phyloP scores from a whole-genome alignment of 2,888 invertebrate species.

The Nephrotoma appendiculata region DNA sequence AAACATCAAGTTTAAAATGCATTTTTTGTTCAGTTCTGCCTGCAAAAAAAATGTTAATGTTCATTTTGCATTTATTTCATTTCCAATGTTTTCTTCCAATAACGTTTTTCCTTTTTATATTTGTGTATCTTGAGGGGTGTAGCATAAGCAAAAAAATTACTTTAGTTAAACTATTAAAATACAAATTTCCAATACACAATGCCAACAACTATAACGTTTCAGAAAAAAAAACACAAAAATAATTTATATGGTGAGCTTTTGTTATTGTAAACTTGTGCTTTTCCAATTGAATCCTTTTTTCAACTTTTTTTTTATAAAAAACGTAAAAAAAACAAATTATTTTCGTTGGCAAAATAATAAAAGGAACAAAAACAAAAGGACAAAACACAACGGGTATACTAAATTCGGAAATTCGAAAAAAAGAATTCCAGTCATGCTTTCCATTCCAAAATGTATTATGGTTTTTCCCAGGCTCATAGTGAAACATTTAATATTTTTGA shows the following conservation, averaged over 20 bases:
- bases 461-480: background rate
- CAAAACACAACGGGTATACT: background rate
- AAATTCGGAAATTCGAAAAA: background rate
- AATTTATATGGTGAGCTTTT: background rate
- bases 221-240: background rate
- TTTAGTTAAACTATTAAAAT: background rate
- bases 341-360: background rate
- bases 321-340: background rate
- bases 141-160: background rate
- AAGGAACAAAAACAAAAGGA: background rate
- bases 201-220: background rate
- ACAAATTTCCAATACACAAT: background rate
- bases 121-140: background rate
- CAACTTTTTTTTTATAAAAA: no score
- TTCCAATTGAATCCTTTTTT: background rate
- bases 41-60: background rate
- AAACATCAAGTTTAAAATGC: no score
- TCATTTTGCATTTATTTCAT: background rate
- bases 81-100: background rate
- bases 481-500: background rate
- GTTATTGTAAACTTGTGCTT: background rate
- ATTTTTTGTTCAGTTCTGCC: no score
- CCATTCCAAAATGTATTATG: background rate
- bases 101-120: background rate
- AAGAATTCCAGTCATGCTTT: background rate